These are phyloP conservation scores for Ceratitis capitata DNA, from an alignment of 1,140 invertebrate genomes.

Conservation along the genomic window DNA sequence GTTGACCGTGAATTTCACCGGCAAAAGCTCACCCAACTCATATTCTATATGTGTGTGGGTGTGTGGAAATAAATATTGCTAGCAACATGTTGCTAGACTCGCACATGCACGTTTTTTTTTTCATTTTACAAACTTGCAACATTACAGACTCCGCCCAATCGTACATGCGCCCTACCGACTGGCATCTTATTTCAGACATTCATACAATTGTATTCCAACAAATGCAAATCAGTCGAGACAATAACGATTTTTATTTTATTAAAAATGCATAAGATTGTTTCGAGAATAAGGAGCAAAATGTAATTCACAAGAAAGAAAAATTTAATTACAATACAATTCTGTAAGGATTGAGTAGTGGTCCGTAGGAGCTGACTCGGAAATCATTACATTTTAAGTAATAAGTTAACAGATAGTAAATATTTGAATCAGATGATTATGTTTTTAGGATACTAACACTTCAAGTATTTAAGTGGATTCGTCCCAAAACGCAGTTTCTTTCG, in stretches of 20 bases:
- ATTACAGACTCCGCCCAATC: background rate
- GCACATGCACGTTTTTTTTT: background rate
- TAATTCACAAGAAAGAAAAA: too few relatives aligned
- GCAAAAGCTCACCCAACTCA: background rate
- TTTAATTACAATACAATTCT: too few relatives aligned
- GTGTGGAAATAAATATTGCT: background rate
- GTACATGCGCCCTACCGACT: background rate
- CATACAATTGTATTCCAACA: background rate
- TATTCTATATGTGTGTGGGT: background rate
- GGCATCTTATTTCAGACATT: background rate
- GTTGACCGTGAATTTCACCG: background rate
- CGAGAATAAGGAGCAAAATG: background rate
- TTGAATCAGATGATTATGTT: too few relatives aligned
- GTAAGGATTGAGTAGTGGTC: too few relatives aligned
- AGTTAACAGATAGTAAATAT: too few relatives aligned
- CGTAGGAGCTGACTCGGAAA: too few relatives aligned
- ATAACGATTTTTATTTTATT: conserved; percentile 31
- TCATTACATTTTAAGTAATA: too few relatives aligned
- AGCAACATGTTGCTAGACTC: conserved; percentile 6
- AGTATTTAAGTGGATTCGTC: too few relatives aligned
- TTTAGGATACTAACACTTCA: too few relatives aligned
- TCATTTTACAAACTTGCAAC: background rate
- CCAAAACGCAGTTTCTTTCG: too few relatives aligned
- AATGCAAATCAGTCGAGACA: background rate
- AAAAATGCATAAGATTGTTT: background rate